Percentiles rank a stretch among this genome's conserved stretches.
These are phyloP conservation scores for Osmerus mordax DNA, from an alignment of 2,113 vertebrate genomes.

Conservation along the genomic window DNA sequence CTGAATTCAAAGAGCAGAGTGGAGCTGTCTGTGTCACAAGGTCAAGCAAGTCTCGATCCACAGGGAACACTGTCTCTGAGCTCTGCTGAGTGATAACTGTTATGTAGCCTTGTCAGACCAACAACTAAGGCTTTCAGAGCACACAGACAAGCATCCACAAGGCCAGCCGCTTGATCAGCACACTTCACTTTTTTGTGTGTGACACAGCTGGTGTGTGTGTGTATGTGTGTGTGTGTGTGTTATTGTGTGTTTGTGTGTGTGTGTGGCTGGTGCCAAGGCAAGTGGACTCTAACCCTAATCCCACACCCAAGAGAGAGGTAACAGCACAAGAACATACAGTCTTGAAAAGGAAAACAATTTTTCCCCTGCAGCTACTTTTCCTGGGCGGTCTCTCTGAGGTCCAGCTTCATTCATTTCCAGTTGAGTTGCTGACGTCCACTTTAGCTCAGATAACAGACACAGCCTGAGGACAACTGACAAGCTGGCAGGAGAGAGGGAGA, in stretches of 20 bases:
- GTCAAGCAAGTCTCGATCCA: too few species aligned
- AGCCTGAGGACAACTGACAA: conserved; percentile 20
- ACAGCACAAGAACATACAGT: too few species aligned
- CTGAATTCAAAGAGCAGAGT: not conserved
- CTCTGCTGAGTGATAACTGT: conserved; percentile 5
- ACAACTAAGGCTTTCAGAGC: conserved; percentile 1
- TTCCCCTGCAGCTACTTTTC: conserved; percentile 16
- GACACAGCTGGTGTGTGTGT: too few species aligned
- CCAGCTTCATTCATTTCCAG: conserved; percentile 18
- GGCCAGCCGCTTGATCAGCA: too few species aligned
- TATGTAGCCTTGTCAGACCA: conserved; percentile 14
- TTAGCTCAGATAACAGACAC: conserved; percentile 13
- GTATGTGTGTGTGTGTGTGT: too few species aligned
- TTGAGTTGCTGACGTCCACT: conserved; percentile 30
- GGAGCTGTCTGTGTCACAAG: too few species aligned
- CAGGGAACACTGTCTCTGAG: not conserved
- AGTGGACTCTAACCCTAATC: too few species aligned
- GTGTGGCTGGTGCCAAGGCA: too few species aligned
- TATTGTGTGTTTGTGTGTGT: too few species aligned
- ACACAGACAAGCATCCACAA: too few species aligned
- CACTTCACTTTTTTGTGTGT: too few species aligned
- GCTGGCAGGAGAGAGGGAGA: not conserved
- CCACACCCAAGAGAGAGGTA: too few species aligned
- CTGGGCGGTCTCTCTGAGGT: conserved; percentile 8
- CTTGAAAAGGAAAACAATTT: not conserved